A percentile compares a stretch with the other conserved stretches of the same genome.
Evolutionary conservation across 2,888 invertebrate genomes (phyloP).

Genomic region (Eupithecia subfuscata): DNA sequence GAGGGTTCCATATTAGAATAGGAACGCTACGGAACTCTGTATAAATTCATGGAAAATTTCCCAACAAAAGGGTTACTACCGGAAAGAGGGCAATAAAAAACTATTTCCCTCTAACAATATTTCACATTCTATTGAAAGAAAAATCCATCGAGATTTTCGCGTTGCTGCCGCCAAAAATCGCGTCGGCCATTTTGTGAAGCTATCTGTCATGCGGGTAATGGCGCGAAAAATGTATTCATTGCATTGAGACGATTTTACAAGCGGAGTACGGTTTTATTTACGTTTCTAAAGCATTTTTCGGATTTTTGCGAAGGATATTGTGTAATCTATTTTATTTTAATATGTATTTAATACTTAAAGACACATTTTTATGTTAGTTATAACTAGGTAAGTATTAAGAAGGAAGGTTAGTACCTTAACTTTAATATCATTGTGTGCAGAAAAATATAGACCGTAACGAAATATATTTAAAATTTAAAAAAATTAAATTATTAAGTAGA

Average conservation of each 20-base stretch:
- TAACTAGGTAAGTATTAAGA: no score
- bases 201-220: constrained; percentile 86
- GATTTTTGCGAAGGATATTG: not conserved
- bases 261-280: constrained; percentile 16
- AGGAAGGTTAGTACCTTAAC: no score
- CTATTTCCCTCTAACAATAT: constrained; percentile 67
- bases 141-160: constrained; percentile 60
- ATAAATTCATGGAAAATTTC: constrained; percentile 53
- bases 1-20: constrained; percentile 16
- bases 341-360: no score
- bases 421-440: no score
- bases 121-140: constrained; percentile 75
- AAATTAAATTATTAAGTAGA: no score
- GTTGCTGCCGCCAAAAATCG: constrained; percentile 78
- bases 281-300: constrained; percentile 2
- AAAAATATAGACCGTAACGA: no score
- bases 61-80: constrained; percentile 67
- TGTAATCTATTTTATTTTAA: no score
- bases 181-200: constrained; percentile 75
- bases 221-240: constrained; percentile 83
- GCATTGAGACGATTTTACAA: constrained; percentile 23
- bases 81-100: constrained; percentile 64
- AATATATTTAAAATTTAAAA: no score
- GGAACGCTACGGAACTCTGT: constrained; percentile 31
- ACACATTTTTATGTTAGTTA: no score